Conservation (phyloP, 2,888 invertebrate genomes). For the Callinectes sapidus region DNA sequence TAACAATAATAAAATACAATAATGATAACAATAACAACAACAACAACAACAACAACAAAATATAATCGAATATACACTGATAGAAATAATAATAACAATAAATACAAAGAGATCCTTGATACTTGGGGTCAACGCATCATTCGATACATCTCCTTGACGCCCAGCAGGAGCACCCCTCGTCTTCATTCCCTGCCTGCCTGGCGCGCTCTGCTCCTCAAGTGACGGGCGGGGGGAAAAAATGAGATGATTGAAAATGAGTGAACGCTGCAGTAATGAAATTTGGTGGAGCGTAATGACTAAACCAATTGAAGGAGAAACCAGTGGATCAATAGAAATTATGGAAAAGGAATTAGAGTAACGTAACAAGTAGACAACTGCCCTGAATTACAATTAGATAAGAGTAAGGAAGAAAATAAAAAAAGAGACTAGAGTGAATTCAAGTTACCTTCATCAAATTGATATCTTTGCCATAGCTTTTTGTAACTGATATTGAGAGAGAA, state of each 20-base stretch:
- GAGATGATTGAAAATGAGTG: not conserved
- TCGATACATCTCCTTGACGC: not conserved
- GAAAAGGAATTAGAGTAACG: not conserved
- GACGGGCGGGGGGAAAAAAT: not conserved
- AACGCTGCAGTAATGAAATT: not conserved
- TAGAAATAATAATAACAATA: not conserved
- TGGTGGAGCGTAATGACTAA: not conserved
- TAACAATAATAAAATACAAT: too few species aligned
- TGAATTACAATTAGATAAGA: not conserved
- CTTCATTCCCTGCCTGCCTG: slow-evolving; percentile 5
- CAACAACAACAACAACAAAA: not conserved
- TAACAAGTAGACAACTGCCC: not conserved
- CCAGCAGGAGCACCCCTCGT: not conserved
- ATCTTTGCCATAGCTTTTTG: not conserved
- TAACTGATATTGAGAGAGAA: not conserved
- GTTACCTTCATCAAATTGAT: not conserved
- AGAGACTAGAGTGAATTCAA: not conserved
- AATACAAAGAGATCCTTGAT: not conserved
- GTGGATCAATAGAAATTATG: not conserved
- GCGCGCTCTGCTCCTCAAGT: not conserved
- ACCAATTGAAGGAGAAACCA: not conserved
- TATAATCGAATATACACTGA: not conserved
- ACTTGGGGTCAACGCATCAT: not conserved
- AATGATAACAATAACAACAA: not conserved
- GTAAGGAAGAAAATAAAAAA: not conserved